phyloP scores from a whole-genome alignment of 1,140 invertebrate species.

The Euschistus heros region DNA sequence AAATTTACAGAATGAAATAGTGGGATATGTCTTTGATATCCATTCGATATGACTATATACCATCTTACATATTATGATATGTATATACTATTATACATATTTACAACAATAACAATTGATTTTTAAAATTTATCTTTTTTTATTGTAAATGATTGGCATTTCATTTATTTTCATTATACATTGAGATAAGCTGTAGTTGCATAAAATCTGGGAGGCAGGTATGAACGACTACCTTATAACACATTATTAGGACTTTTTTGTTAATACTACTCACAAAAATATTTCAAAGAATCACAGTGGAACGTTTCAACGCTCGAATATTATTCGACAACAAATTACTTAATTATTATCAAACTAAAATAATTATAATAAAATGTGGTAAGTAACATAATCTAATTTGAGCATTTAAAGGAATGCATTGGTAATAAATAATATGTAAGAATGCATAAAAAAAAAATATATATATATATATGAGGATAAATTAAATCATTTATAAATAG shows the following conservation, averaged over 20 bases:
- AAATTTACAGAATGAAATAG: constrained; percentile 7
- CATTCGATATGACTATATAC: constrained; percentile 9
- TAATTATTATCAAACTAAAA: not conserved
- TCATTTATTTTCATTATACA: not conserved
- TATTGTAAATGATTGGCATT: not conserved
- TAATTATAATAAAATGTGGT: constrained; percentile 1
- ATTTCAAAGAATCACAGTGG: not conserved
- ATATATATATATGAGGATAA: too few relatives aligned
- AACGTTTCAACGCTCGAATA: not conserved
- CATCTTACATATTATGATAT: constrained; percentile 8
- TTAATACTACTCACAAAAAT: not conserved
- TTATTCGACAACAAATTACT: not conserved
- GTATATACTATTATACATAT: constrained; percentile 11
- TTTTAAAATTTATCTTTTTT: not conserved
- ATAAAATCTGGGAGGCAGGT: too few relatives aligned
- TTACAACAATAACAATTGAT: not conserved
- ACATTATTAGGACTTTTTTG: not conserved
- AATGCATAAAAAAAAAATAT: too few relatives aligned
- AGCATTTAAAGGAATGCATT: constrained; percentile 2
- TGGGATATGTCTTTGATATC: constrained; percentile 16
- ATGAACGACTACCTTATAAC: too few relatives aligned
- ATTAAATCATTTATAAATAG: not conserved
- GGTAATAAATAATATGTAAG: not conserved
- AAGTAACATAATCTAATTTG: constrained; percentile 7
- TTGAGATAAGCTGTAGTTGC: too few relatives aligned